Percentiles rank a stretch among this genome's conserved stretches.
Evolutionary conservation across 1,140 invertebrate species (phyloP).

Genomic region (Plodia interpunctella): DNA sequence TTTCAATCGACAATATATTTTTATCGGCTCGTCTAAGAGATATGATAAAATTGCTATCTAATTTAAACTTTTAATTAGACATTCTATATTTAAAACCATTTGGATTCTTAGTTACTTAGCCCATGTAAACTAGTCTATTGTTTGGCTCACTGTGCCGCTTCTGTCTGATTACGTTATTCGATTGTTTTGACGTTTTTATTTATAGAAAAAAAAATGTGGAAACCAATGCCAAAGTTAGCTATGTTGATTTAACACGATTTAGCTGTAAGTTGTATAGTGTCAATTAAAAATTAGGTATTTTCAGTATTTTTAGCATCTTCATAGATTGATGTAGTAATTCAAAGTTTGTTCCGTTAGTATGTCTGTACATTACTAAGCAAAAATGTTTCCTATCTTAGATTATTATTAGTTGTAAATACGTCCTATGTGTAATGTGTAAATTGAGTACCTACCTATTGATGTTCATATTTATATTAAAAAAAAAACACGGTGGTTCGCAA

Average conservation of each 20-base stretch:
- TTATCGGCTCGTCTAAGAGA: no score
- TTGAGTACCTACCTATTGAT: slow-evolving; percentile 70
- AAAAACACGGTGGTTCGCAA: slow-evolving; percentile 49
- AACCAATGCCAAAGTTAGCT: slow-evolving; percentile 77
- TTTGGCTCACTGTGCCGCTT: slow-evolving; percentile 12
- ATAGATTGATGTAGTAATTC: slow-evolving; percentile 63
- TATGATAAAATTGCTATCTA: no score
- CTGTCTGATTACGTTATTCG: slow-evolving; percentile 32
- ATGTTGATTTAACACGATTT: slow-evolving; percentile 69
- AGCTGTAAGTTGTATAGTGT: slow-evolving; percentile 74
- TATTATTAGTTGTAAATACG: slow-evolving; percentile 60
- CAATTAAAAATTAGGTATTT: slow-evolving; percentile 62
- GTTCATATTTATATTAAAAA: slow-evolving; percentile 58
- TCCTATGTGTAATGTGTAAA: slow-evolving; percentile 62
- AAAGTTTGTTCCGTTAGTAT: slow-evolving; percentile 67
- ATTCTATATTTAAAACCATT: neutral
- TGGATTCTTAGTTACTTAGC: neutral
- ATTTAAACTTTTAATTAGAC: neutral
- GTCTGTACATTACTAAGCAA: slow-evolving; percentile 66
- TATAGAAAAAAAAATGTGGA: slow-evolving; percentile 60
- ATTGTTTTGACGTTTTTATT: slow-evolving; percentile 70
- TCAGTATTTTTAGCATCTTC: slow-evolving; percentile 72
- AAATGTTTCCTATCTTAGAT: slow-evolving; percentile 74
- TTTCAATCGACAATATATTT: no score
- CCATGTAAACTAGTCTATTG: neutral